A percentile compares a stretch with the other conserved stretches of the same genome.
Conservation (phyloP, 2,888 invertebrate genomes). For the Meghimatium bilineatum region DNA sequence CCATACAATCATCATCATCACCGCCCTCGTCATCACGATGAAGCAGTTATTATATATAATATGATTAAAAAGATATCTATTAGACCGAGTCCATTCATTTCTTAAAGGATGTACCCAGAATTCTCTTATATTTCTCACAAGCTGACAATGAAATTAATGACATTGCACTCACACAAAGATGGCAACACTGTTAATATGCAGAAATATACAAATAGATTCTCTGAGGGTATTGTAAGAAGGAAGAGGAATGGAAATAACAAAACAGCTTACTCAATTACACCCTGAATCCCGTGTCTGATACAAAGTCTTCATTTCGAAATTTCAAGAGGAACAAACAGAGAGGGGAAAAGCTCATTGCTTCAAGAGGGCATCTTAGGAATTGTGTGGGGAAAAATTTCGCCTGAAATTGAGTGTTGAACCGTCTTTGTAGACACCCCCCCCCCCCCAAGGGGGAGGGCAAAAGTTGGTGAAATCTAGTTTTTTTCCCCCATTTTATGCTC, state of each 20-base stretch:
- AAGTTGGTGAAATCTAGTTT: slow-evolving; percentile 17
- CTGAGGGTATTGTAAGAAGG: neutral
- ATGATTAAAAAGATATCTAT: no score
- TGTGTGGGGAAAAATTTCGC: slow-evolving; percentile 12
- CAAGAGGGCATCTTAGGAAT: slow-evolving; percentile 1
- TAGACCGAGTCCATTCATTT: neutral
- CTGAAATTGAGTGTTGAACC: slow-evolving; percentile 35
- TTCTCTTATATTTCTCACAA: neutral
- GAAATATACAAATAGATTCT: neutral
- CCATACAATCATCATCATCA: no score
- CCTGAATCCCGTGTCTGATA: neutral
- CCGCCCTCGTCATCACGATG: no score
- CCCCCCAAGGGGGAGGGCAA: no score
- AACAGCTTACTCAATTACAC: slow-evolving; percentile 21
- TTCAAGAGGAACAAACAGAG: neutral
- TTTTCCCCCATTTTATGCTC: neutral
- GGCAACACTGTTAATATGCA: neutral
- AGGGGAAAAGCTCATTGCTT: neutral
- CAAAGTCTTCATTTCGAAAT: slow-evolving; percentile 12
- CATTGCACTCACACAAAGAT: neutral
- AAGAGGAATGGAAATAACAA: neutral
- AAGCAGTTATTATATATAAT: no score
- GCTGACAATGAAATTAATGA: neutral
- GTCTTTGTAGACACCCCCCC: slow-evolving; percentile 20
- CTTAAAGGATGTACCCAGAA: neutral